Evolutionary conservation across 1,140 invertebrate genomes (phyloP).

Genomic region (Drosophila bipectinata): DNA sequence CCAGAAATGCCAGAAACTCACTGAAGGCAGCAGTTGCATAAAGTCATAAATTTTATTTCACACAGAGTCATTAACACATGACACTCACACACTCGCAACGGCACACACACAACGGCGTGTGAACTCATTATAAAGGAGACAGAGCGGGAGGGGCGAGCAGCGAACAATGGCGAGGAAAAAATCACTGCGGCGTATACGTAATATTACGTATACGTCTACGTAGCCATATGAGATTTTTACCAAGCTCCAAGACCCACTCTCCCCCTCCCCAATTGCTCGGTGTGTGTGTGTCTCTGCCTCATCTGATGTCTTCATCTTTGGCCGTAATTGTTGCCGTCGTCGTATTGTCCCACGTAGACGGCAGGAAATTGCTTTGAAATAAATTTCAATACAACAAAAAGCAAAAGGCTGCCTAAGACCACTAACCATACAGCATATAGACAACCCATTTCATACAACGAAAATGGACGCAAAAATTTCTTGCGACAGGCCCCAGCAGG

Average conservation of each 20-base stretch:
- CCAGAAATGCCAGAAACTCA: slow-evolving; percentile 24
- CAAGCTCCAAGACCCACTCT: slow-evolving; percentile 8
- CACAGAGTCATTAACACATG: slow-evolving; percentile 82
- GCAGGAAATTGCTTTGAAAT: slow-evolving; percentile 82
- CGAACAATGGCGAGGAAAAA: slow-evolving; percentile 24
- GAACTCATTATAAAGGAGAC: slow-evolving; percentile 75
- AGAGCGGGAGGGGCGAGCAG: slow-evolving; percentile 11
- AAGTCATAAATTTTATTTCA: slow-evolving; percentile 82
- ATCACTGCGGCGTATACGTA: slow-evolving; percentile 78
- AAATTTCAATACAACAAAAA: slow-evolving; percentile 82
- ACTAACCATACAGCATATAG: too few species aligned
- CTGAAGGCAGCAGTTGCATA: slow-evolving; percentile 73
- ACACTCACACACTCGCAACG: slow-evolving; percentile 57
- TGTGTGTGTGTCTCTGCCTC: slow-evolving; percentile 35
- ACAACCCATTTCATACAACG: too few species aligned
- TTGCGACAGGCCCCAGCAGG: too few species aligned
- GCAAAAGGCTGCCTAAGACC: slow-evolving; percentile 44
- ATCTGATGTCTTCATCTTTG: slow-evolving; percentile 79
- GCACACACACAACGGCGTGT: slow-evolving; percentile 57
- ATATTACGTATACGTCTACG: slow-evolving; percentile 36
- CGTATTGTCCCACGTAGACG: slow-evolving; percentile 69
- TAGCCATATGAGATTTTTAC: slow-evolving; percentile 59
- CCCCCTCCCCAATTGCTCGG: slow-evolving; percentile 4
- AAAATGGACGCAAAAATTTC: too few species aligned
- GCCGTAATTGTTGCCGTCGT: slow-evolving; percentile 73